A percentile compares a stretch with the other conserved stretches of the same genome.
phyloP scores from a whole-genome alignment of 2,113 vertebrate species.

The Sebastes schlegelii region DNA sequence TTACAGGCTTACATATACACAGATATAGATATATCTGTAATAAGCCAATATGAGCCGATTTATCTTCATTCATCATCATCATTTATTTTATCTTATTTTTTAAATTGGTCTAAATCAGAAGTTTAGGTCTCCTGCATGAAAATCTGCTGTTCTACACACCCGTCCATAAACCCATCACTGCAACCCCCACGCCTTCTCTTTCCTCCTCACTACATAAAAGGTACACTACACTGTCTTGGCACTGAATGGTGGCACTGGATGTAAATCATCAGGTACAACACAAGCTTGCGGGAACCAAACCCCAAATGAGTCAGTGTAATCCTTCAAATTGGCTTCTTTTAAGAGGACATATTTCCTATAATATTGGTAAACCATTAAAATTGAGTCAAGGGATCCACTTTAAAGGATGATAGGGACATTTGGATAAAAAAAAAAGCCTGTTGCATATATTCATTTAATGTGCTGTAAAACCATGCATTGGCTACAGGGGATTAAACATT shows the following conservation, averaged over 20 bases:
- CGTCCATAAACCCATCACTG: neutral
- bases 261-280: neutral
- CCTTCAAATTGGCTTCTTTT: neutral
- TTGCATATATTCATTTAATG: slow-evolving; percentile 28
- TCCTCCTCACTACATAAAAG: neutral
- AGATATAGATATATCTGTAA: neutral
- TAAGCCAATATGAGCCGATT: neutral
- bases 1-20: neutral
- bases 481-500: slow-evolving; percentile 26
- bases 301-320: neutral
- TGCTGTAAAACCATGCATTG: neutral
- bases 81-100: no score
- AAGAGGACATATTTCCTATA: neutral
- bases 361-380: neutral
- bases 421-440: slow-evolving; percentile 6
- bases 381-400: neutral
- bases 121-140: neutral
- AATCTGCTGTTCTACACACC: neutral
- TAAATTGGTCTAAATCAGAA: neutral
- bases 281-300: neutral
- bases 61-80: neutral
- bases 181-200: neutral
- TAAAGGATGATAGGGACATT: neutral
- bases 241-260: neutral
- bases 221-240: neutral